These are phyloP conservation scores for Phylloscopus trochiloides DNA, from an alignment of 2,113 vertebrate species.

Conservation along the genomic window DNA sequence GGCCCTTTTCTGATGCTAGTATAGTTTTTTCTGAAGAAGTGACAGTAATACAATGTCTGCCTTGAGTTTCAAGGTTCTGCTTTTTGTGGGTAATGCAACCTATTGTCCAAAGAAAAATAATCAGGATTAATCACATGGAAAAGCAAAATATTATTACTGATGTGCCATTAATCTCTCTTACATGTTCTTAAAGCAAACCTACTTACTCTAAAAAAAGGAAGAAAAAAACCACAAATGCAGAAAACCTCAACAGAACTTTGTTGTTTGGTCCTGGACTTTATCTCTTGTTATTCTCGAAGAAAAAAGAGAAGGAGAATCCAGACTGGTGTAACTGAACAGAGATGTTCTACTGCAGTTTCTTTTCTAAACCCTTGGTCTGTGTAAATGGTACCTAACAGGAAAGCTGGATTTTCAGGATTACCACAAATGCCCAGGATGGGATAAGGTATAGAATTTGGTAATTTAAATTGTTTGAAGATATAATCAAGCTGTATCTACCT, in stretches of 20 bases:
- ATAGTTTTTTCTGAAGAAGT: conserved; percentile 15
- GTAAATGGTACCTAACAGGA: neutral
- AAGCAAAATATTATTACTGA: neutral
- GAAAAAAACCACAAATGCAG: neutral
- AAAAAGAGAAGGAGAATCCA: neutral
- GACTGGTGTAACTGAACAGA: neutral
- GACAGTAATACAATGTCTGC: conserved; percentile 21
- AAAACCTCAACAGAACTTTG: neutral
- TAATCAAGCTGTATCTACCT: neutral
- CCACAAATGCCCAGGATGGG: neutral
- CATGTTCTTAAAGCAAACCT: neutral
- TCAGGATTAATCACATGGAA: neutral
- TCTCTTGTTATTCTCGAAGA: neutral
- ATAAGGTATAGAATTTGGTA: neutral
- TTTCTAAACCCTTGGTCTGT: neutral
- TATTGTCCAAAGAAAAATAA: neutral
- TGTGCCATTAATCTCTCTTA: neutral
- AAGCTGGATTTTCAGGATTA: neutral
- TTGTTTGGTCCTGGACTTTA: neutral
- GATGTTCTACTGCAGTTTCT: neutral
- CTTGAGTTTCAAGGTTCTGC: neutral
- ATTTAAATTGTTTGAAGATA: neutral
- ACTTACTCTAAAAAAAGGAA: neutral
- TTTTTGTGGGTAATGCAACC: neutral
- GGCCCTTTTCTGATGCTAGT: neutral